Evolutionary conservation across 2,113 vertebrate genomes (phyloP), one percentile per base, ranked within the genome.

Genomic region (Gracilinanus agilis): DNA sequence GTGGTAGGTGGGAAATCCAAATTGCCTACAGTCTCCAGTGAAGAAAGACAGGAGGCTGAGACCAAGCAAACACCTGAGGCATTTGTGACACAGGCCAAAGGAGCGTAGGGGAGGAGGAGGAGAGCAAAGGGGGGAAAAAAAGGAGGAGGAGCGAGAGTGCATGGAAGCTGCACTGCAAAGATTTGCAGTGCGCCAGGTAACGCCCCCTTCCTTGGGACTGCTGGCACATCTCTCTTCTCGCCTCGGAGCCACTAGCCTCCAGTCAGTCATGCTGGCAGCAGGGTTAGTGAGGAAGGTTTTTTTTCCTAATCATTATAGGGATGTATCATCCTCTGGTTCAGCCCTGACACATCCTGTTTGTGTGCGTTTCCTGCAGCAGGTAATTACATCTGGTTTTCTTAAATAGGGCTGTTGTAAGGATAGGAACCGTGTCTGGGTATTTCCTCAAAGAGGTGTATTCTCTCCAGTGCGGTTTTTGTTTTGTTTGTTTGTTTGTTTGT

Each of bases 381-480:
- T 98, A 97, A 97, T 98, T 95, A 96, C 92, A 92, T 83, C 67
- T 83, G 67, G n/a, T 34, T 95, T 24, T 91, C 58, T 54, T 92
- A 61, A 95, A 93, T 93, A 94, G 92, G 90, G 56, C 90, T 55
- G 56, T 95, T 93, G 67, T 95, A 90, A 95, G 92, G 97, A 96
- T 96, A 92, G 96, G 96, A 96, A 96, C 95, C 96, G 95, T 96
- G 93, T 55, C 95, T 54, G 56, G 95, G 97, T 93, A 91, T 94
- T 95, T 97, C 97, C 94, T 89, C 12, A 0, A 92, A 97, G 95
- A 96, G 97, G 97, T 96, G 97, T 97, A 96, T 92, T 83, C 67
- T 83, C n/a, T 83, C 61, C 61, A 83, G n/a, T 83, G 67, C 67
- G 19, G 67, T 0, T n/a, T n/a, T 75, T n/a, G 6, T 75, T 49